These are phyloP conservation scores for Brachionus paranguensis DNA, from an alignment of 1,140 invertebrate genomes.

Conservation along the genomic window DNA sequence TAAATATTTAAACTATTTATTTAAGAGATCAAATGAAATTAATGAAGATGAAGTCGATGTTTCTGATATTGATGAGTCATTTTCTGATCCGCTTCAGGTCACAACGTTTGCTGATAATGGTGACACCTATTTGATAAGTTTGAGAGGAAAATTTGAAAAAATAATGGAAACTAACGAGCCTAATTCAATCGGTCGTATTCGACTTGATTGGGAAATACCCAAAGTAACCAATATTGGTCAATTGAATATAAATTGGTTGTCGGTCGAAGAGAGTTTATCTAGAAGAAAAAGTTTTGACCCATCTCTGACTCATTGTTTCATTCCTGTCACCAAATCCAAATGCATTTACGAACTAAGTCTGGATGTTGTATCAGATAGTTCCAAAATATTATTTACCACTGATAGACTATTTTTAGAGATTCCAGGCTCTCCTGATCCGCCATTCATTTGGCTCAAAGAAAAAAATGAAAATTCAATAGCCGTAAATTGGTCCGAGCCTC, in stretches of 20 bases:
- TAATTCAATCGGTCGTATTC: conserved; percentile 41
- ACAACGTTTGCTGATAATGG: conserved; percentile 46
- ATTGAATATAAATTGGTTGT: conserved; percentile 52
- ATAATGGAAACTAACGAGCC: not conserved
- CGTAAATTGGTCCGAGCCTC: conserved; percentile 54
- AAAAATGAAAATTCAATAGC: conserved; percentile 50
- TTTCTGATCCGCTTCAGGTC: conserved; percentile 48
- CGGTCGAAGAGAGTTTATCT: conserved; percentile 47
- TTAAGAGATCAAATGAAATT: not conserved
- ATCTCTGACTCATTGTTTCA: conserved; percentile 44
- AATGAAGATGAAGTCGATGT: conserved; percentile 46
- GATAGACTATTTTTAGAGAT: conserved; percentile 51
- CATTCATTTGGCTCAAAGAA: conserved; percentile 51
- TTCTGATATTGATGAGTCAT: conserved; percentile 49
- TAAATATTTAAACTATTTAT: no score
- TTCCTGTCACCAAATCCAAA: conserved; percentile 49
- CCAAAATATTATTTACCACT: conserved; percentile 43
- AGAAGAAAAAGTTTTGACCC: conserved; percentile 49
- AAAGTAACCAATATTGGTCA: conserved; percentile 47
- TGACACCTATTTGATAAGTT: conserved; percentile 44
- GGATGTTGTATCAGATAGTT: conserved; percentile 47
- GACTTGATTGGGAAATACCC: conserved; percentile 48
- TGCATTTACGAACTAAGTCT: conserved; percentile 49
- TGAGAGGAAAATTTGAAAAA: conserved; percentile 34
- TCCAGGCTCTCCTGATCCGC: conserved; percentile 52